phyloP scores from a whole-genome alignment of 2,888 invertebrate species.

The Polymixis flavicincta region DNA sequence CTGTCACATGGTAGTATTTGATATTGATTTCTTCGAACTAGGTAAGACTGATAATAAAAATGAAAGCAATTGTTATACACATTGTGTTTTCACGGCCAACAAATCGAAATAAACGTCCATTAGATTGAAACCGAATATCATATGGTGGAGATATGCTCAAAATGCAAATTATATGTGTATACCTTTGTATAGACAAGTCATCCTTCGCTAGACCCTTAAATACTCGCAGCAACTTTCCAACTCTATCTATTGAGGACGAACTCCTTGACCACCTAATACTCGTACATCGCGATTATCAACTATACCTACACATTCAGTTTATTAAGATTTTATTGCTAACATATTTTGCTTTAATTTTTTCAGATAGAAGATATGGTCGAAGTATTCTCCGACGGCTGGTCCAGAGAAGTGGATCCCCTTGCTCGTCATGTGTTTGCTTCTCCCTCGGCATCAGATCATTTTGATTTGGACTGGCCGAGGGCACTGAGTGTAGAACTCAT shows the following conservation, averaged over 20 bases:
- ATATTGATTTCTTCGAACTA: background rate
- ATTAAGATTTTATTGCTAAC: background rate
- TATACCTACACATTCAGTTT: background rate
- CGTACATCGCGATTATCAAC: background rate
- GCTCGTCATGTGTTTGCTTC: slow-evolving; percentile 90
- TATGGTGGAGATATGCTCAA: too few species aligned
- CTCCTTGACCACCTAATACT: background rate
- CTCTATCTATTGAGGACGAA: background rate
- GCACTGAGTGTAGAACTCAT: slow-evolving; percentile 95
- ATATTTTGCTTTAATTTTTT: background rate
- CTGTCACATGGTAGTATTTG: background rate
- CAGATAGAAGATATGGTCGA: slow-evolving; percentile 93
- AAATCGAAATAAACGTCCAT: too few species aligned
- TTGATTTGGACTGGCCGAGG: slow-evolving; percentile 92
- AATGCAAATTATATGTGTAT: too few species aligned
- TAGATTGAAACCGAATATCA: too few species aligned
- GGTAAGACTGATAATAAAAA: background rate
- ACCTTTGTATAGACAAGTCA: background rate
- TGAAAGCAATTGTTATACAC: background rate
- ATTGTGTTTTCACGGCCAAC: background rate
- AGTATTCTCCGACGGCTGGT: slow-evolving; percentile 96
- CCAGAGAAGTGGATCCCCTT: slow-evolving; percentile 86
- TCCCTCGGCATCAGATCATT: slow-evolving; percentile 90
- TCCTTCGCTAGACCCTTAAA: background rate
- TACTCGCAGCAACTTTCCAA: background rate